phyloP scores from a whole-genome alignment of 2,113 vertebrate species.

The Climacteris rufus region DNA sequence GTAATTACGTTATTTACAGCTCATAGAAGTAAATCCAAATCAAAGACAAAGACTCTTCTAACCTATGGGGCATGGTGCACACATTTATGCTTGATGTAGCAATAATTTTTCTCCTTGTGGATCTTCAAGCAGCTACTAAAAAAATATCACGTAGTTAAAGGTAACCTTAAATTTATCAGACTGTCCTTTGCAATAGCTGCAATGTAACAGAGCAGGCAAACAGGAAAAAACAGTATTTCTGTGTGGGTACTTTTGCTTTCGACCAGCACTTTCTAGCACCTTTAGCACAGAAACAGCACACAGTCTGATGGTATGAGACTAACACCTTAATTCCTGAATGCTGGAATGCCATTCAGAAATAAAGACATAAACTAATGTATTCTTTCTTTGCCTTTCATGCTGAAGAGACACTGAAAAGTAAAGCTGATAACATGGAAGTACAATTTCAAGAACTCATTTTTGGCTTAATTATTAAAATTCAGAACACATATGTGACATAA shows the following conservation, averaged over 20 bases:
- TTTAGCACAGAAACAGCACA: not conserved
- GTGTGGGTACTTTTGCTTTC: not conserved
- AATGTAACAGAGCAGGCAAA: not conserved
- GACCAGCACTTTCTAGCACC: not conserved
- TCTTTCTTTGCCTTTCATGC: not conserved
- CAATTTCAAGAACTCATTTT: not conserved
- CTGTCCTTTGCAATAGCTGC: not conserved
- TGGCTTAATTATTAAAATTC: not conserved
- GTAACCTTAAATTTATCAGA: not conserved
- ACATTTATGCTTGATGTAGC: not conserved
- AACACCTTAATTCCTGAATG: not conserved
- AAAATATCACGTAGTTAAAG: not conserved
- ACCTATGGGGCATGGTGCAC: not conserved
- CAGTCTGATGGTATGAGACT: not conserved
- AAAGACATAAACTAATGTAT: not conserved
- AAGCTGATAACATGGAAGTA: not conserved
- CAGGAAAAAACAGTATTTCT: not conserved
- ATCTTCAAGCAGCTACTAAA: not conserved
- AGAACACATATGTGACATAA: fast-evolving
- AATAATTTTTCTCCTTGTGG: not conserved
- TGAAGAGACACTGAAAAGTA: not conserved
- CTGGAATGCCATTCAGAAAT: not conserved
- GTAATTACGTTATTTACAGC: not conserved
- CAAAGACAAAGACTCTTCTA: not conserved
- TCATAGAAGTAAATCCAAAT: not conserved